Evolutionary conservation across 2,797 vertebrate species (phyloP).

Genomic region (Eurystomus glaucurus): DNA sequence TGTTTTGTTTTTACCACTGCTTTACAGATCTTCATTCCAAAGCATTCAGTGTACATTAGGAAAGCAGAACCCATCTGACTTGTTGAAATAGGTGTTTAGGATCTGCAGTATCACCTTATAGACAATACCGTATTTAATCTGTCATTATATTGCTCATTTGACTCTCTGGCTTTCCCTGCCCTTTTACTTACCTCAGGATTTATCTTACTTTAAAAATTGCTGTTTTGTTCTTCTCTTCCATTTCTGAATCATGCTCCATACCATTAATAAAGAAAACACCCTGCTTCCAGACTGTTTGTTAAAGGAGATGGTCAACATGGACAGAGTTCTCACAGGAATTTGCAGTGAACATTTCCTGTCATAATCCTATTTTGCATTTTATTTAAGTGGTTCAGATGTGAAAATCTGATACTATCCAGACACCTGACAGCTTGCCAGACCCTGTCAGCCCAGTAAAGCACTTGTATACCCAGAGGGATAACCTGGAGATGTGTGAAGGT

Average conservation of each 20-base stretch:
- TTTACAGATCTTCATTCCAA: not conserved
- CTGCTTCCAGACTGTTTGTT: not conserved
- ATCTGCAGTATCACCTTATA: not conserved
- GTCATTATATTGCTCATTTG: not conserved
- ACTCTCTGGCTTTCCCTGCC: not conserved
- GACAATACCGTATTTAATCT: not conserved
- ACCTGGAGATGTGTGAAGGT: not conserved
- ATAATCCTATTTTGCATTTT: not conserved
- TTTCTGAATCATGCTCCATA: not conserved
- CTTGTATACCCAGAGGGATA: not conserved
- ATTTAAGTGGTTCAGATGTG: not conserved
- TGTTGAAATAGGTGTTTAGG: not conserved
- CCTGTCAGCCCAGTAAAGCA: not conserved
- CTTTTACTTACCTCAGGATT: not conserved
- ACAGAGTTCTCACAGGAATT: not conserved
- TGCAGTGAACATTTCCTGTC: not conserved
- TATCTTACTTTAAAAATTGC: not conserved
- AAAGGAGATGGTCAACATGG: not conserved
- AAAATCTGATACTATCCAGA: not conserved
- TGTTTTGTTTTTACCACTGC: not conserved
- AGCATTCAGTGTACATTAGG: not conserved
- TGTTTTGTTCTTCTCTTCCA: not conserved
- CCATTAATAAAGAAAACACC: rapidly evolving
- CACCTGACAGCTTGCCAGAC: not conserved
- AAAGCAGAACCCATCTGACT: not conserved